Conservation (phyloP, 2,888 invertebrate species). For the Apocheima hispidaria region DNA sequence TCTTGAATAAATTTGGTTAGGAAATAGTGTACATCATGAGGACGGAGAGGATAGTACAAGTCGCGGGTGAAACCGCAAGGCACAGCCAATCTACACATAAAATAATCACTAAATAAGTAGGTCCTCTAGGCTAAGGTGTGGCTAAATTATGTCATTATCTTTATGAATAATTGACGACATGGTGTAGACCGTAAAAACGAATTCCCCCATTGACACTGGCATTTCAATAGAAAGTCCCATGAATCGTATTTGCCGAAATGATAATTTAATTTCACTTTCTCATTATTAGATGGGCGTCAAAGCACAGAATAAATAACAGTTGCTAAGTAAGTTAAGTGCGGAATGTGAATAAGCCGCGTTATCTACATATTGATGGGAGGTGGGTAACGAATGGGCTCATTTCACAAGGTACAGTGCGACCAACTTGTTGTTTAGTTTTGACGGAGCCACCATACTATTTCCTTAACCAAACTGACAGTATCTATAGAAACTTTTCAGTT, state of each 20-base stretch:
- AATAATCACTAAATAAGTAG: neutral
- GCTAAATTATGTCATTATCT: slow-evolving; percentile 4
- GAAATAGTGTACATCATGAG: no score
- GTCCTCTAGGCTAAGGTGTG: neutral
- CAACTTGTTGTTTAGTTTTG: neutral
- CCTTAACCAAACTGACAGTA: slow-evolving; percentile 39
- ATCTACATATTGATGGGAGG: slow-evolving; percentile 60
- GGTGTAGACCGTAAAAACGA: slow-evolving; percentile 3
- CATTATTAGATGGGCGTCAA: slow-evolving; percentile 37
- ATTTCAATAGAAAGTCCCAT: slow-evolving; percentile 29
- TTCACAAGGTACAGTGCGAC: slow-evolving; percentile 65
- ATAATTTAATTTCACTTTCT: slow-evolving; percentile 44
- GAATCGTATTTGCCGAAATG: slow-evolving; percentile 31
- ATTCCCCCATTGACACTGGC: slow-evolving; percentile 10
- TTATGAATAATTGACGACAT: neutral
- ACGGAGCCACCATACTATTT: slow-evolving; percentile 1
- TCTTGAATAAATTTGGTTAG: no score
- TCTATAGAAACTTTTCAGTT: neutral
- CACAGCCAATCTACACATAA: neutral
- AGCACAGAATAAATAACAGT: slow-evolving; percentile 26
- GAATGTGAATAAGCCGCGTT: slow-evolving; percentile 42
- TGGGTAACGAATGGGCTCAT: slow-evolving; percentile 73
- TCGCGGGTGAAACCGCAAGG: neutral
- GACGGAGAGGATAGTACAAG: no score
- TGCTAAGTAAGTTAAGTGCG: slow-evolving; percentile 15